phyloP scores from a whole-genome alignment of 2,888 invertebrate species.

The Platycheirus albimanus region DNA sequence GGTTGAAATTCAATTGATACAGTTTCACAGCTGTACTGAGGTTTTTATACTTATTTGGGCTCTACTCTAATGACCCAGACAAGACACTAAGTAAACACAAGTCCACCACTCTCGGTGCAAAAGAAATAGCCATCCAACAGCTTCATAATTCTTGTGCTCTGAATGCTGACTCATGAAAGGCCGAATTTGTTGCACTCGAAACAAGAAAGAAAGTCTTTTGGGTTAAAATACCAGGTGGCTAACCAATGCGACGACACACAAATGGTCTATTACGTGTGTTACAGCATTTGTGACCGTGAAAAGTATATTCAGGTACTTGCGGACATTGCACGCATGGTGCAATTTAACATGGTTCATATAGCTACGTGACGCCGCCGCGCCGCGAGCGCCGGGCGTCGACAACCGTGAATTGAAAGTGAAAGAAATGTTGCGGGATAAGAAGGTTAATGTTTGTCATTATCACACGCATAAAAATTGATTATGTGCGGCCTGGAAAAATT shows the following conservation, averaged over 20 bases:
- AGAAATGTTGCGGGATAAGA: neutral
- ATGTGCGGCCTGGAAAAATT: neutral
- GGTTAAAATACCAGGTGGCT: neutral
- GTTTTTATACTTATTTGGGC: constrained; percentile 49
- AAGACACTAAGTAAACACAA: neutral
- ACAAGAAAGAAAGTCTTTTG: constrained; percentile 21
- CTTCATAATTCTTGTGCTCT: too few species aligned
- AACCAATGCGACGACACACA: constrained; percentile 2
- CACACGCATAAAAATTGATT: neutral
- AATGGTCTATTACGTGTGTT: constrained; percentile 34
- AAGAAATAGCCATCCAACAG: neutral
- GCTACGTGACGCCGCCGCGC: too few species aligned
- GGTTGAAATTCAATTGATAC: constrained; percentile 63
- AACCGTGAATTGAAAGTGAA: neutral
- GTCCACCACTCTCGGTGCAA: neutral
- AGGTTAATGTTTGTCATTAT: constrained; percentile 12
- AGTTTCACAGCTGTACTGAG: constrained; percentile 34
- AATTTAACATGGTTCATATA: constrained; percentile 3
- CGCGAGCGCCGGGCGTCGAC: too few species aligned
- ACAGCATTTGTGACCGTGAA: constrained; percentile 54
- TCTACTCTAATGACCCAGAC: constrained; percentile 1
- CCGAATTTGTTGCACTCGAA: neutral
- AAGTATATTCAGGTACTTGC: constrained; percentile 35
- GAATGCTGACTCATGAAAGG: constrained; percentile 57
- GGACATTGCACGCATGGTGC: constrained; percentile 52